Base-by-base conservation (phyloP, 2,888 invertebrate species). In the Tinea trinotella region DNA sequence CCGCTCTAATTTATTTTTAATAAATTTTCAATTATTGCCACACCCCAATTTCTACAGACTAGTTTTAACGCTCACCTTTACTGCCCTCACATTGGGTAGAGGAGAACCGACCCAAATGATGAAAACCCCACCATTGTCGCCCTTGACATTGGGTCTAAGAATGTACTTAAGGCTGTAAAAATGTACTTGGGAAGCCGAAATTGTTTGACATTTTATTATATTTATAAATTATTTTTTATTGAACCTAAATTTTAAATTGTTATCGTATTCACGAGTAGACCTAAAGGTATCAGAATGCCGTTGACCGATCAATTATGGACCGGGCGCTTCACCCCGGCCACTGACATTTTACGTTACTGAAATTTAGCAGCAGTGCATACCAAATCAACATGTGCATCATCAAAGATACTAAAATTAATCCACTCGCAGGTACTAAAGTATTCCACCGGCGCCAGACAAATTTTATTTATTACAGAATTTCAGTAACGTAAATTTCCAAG, bases 261-360 rank as follows among this genome's bases (percentile, higher is more conserved):
- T 17, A 48, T 48, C n/a, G 48, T 18, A 9, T 19, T 3, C 22
- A 50, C 22, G 24, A 24, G 20, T 50, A 71, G 69, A 66, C 63
- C 57, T 57, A 53, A 53, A 55, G 60, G 67, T 59, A 64, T 57
- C 60, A 67, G 73, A 75, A 76, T 75, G 74, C 70, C 76, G 72
- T 69, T 76, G 74, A 76, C 76, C 76, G 76, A 66, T 71, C 71
- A 69, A 69, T 71, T 73, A 71, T 73, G 74, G 71, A 67, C 63
- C 62, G 59, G n/a, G 48, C 57, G 60, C 59, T 58, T 59, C 61
- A 66, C 66, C 58, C 59, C 61, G 66, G 67, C 67, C 73, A 75
- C 72, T 81, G 79, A 79, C 81, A 81, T 81, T 81, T 30, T 78
- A 64, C 66, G 62, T 65, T 65, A 64, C 67, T 65, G 66, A 70